Percentiles rank a stretch among this genome's conserved stretches.
These are phyloP conservation scores for Gnathonemus longibarbis DNA, from an alignment of 2,113 vertebrate species.

Conservation along the genomic window DNA sequence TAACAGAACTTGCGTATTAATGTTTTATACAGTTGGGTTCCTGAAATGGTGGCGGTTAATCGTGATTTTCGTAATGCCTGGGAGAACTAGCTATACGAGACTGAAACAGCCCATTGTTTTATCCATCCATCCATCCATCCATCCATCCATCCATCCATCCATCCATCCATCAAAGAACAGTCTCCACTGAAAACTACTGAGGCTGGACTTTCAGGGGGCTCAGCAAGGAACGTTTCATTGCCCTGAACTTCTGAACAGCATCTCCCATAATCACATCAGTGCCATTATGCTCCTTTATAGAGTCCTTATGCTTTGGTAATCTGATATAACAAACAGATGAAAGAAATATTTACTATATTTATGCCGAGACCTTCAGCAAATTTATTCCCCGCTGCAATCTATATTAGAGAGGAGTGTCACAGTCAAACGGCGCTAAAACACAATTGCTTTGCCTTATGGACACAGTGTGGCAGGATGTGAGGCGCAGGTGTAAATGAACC, in stretches of 20 bases:
- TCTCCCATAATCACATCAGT: neutral
- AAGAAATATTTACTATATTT: neutral
- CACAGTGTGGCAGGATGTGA: neutral
- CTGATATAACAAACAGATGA: neutral
- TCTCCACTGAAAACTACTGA: neutral
- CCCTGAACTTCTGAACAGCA: neutral
- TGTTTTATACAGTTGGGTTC: conserved; percentile 18
- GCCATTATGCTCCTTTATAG: neutral
- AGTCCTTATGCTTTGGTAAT: neutral
- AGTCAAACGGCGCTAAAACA: neutral
- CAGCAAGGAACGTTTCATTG: neutral
- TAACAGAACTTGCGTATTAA: conserved; percentile 20
- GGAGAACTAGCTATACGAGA: conserved; percentile 14
- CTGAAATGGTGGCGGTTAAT: neutral
- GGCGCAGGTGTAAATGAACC: neutral
- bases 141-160: too few species aligned
- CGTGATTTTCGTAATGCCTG: conserved; percentile 14
- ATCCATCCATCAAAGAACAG: too few species aligned
- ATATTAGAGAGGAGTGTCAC: neutral
- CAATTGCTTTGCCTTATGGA: neutral
- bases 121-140: too few species aligned
- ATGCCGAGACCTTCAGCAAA: neutral
- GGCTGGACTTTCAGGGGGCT: neutral
- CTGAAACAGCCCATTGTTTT: neutral
- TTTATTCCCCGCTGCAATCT: neutral